These are phyloP conservation scores for Butorides virescens DNA, from an alignment of 2,113 vertebrate genomes.

Conservation along the genomic window DNA sequence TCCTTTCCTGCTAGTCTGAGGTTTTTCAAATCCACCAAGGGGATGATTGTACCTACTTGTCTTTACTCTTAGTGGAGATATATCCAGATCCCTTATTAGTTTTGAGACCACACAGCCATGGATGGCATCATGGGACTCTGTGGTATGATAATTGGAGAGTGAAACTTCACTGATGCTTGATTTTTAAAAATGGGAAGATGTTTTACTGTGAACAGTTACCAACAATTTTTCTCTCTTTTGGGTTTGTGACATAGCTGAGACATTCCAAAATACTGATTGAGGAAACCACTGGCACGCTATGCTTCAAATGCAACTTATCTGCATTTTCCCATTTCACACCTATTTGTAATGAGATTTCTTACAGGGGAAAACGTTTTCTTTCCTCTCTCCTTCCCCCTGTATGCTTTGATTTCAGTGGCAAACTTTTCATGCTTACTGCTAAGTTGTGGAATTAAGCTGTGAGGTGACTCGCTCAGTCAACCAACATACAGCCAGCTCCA, in stretches of 20 bases:
- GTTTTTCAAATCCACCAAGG: background rate
- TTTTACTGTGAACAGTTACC: background rate
- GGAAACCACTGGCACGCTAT: background rate
- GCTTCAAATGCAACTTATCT: background rate
- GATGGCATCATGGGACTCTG: background rate
- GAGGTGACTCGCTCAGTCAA: background rate
- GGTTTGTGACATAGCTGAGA: background rate
- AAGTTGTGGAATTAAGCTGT: background rate
- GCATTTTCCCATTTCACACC: background rate
- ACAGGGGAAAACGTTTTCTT: slow-evolving; percentile 6
- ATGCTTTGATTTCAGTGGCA: background rate
- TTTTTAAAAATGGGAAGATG: rapidly evolving
- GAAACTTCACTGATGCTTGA: background rate
- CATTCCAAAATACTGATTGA: background rate
- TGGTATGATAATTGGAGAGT: background rate
- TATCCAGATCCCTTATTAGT: background rate
- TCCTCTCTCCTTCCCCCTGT: background rate
- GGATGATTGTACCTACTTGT: background rate
- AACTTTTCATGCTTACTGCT: background rate
- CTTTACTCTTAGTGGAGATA: background rate
- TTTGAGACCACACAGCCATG: background rate
- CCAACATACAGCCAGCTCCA: background rate
- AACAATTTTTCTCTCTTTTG: background rate
- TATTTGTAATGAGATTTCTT: slow-evolving; percentile 43
- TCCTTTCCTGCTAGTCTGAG: background rate